Evolutionary conservation across 2,888 invertebrate genomes (phyloP).

Genomic region (Brachypalpus laphriformis): DNA sequence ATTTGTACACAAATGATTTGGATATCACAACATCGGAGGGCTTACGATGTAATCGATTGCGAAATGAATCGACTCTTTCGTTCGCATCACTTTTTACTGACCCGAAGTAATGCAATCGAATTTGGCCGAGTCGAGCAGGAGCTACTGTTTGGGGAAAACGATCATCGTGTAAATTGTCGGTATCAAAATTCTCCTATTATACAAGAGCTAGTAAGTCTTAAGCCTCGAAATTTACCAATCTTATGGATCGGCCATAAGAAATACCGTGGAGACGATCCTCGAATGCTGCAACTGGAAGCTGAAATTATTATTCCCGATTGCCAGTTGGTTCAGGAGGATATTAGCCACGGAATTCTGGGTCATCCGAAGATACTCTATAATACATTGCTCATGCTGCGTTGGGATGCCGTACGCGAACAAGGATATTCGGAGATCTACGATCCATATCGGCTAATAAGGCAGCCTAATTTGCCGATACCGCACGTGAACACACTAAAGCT

Average conservation of each 20-base stretch:
- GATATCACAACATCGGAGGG: constrained; percentile 80
- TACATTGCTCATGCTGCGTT: constrained; percentile 78
- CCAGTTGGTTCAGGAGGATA: constrained; percentile 79
- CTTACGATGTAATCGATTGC: constrained; percentile 79
- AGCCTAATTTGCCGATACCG: constrained; percentile 78
- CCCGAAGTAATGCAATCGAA: constrained; percentile 75
- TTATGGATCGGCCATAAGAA: constrained; percentile 81
- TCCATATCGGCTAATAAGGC: constrained; percentile 79
- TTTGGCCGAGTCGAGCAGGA: constrained; percentile 78
- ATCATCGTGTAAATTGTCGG: constrained; percentile 79
- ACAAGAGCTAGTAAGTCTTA: constrained; percentile 78
- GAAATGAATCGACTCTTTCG: constrained; percentile 81
- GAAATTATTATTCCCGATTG: constrained; percentile 80
- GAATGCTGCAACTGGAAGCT: constrained; percentile 79
- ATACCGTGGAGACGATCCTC: constrained; percentile 80
- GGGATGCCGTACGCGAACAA: constrained; percentile 77
- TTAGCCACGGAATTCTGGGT: constrained; percentile 80
- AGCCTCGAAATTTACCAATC: constrained; percentile 78
- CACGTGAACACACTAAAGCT: constrained; percentile 73
- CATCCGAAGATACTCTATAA: constrained; percentile 80
- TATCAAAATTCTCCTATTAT: constrained; percentile 80
- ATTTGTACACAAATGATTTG: constrained; percentile 80
- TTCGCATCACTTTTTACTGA: constrained; percentile 80
- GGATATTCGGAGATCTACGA: constrained; percentile 78
- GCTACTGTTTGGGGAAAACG: constrained; percentile 79